These are phyloP conservation scores for Folsomia manolachei DNA, from an alignment of 2,888 invertebrate genomes.

Conservation along the genomic window DNA sequence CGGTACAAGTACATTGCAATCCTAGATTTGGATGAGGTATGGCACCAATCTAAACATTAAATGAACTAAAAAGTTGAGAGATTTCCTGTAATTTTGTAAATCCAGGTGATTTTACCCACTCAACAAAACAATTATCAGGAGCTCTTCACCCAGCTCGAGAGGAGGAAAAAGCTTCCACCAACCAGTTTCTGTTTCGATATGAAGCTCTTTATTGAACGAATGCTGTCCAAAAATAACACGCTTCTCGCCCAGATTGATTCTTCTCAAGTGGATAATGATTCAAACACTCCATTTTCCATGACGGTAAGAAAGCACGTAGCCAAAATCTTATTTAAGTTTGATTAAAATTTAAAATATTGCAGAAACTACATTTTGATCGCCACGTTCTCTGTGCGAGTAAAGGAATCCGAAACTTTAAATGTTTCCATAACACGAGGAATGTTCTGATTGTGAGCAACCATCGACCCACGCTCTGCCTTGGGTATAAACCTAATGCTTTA, in stretches of 20 bases:
- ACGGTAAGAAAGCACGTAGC: too few species aligned
- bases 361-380: not conserved
- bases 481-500: not conserved
- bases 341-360: not conserved
- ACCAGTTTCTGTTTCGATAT: not conserved
- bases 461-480: not conserved
- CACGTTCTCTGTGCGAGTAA: not conserved
- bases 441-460: not conserved
- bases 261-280: not conserved
- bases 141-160: not conserved
- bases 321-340: not conserved
- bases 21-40: not conserved
- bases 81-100: too few species aligned
- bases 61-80: too few species aligned
- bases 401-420: not conserved
- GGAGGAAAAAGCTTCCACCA: not conserved
- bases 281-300: not conserved
- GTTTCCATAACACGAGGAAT: not conserved
- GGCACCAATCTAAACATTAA: not conserved
- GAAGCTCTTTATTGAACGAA: not conserved
- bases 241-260: not conserved
- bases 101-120: not conserved
- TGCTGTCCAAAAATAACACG: not conserved
- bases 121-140: not conserved
- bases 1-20: not conserved